These are phyloP conservation scores for Stramonita haemastoma DNA, from an alignment of 2,888 invertebrate genomes.

Conservation along the genomic window DNA sequence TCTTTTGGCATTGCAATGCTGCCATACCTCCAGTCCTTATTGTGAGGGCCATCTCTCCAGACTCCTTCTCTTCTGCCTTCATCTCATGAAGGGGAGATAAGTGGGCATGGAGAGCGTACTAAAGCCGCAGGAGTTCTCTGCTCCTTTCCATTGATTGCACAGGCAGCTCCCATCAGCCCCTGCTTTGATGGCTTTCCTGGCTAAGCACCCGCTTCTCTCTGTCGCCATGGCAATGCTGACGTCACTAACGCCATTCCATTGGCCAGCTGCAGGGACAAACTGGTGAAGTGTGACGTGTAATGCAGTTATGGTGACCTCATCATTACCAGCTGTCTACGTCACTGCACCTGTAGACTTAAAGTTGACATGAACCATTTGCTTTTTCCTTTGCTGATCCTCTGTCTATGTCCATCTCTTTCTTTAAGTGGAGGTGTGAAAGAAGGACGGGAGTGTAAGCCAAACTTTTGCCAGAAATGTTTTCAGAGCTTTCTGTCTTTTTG, in stretches of 20 bases:
- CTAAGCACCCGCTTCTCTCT: not conserved
- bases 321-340: not conserved
- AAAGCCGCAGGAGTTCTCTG: not conserved
- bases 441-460: no score
- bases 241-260: not conserved
- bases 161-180: not conserved
- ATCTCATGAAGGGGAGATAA: conserved; percentile 7
- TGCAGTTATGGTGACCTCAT: conserved; percentile 14
- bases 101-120: not conserved
- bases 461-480: no score
- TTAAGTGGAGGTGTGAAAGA: no score
- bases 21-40: no score
- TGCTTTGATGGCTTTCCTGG: conserved; percentile 14
- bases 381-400: no score
- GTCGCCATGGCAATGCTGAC: not conserved
- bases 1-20: no score
- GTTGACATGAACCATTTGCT: no score
- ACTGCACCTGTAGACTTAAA: not conserved
- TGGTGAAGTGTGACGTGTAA: conserved; percentile 1
- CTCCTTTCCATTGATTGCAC: not conserved
- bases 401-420: no score
- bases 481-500: no score
- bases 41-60: not conserved
- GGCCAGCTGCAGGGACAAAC: not conserved
- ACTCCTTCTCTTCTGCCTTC: not conserved